These are phyloP conservation scores for Catostylus mosaicus DNA, from an alignment of 30 jellyfish, hydroid and myxozoan genomes.

Conservation along the genomic window DNA sequence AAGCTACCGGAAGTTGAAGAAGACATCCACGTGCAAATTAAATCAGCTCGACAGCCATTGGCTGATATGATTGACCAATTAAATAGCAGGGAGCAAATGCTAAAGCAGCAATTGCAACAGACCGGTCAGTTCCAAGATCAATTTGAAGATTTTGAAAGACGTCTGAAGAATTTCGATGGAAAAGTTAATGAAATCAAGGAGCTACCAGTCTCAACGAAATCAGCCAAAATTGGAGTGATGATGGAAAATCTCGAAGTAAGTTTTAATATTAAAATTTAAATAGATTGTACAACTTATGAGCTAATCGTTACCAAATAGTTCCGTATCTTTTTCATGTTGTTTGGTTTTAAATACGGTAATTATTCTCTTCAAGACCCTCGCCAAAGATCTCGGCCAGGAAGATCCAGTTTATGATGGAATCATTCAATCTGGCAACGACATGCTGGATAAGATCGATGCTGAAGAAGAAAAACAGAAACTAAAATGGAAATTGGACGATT, in stretches of 20 bases:
- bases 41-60: conserved; percentile 61
- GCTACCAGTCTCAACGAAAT: conserved; percentile 80
- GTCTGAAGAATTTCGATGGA: conserved; percentile 74
- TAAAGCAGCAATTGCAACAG: conserved; percentile 83
- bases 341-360: background rate
- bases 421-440: conserved; percentile 30
- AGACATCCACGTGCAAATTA: conserved; percentile 43
- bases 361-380: conserved; percentile 41
- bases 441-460: conserved; percentile 51
- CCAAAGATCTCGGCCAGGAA: conserved; percentile 82
- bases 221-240: conserved; percentile 64
- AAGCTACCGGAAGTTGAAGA: conserved; percentile 79
- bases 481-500: conserved; percentile 48
- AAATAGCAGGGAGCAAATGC: conserved; percentile 66
- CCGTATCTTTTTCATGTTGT: background rate
- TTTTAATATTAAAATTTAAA: too few relatives aligned
- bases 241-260: conserved; percentile 73
- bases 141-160: conserved; percentile 83
- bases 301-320: background rate
- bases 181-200: conserved; percentile 50
- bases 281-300: too few relatives aligned
- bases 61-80: conserved; percentile 35
- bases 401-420: conserved; percentile 56
- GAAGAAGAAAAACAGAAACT: conserved; percentile 57
- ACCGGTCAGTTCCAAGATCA: conserved; percentile 97